Base-by-base conservation (phyloP, 2,113 vertebrate genomes). In the Gracilinanus agilis region DNA sequence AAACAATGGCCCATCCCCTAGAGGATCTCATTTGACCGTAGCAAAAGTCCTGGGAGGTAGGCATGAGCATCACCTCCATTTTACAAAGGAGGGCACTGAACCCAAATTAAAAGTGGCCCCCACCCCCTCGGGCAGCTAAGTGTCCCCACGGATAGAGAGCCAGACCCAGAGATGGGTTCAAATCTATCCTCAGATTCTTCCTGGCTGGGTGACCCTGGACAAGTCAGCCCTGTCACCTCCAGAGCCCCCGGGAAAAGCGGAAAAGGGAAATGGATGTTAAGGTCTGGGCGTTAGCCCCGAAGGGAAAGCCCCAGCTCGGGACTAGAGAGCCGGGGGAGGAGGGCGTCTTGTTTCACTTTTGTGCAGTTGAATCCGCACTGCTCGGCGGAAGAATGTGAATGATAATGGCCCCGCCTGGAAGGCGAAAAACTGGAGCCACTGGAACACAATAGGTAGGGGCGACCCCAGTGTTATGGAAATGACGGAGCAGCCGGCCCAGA, bases 401-500 rank as follows among this genome's bases (percentile, higher is more conserved):
- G 95, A 96, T 83, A 92, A 95, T 61, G 95, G 94, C 95, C 95
- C 96, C 24, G 34, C n/a, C 95, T 89, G 90, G 92, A 94, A 91
- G 90, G 88, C 44, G 75, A 93, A 96, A 94, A 94, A 95, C 95
- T 29, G 44, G 91, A 53, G 94, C 55, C 94, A 54, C 3, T 61
- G 93, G 89, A 54, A 9, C 8, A 88, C 90, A 90, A 96, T 94
- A 96, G 53, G 88, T 91, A 75, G 93, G 90, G 95, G 55, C 90
- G 94, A 19, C 90, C 92, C 75, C 91, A 94, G 53, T 95, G 94
- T 92, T 92, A 97, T 95, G 96, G 92, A 97, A 94, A 95, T 44
- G 88, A 54, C 88, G 24, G 89, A 95, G 24, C 25, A n/a, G 61
- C 93, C n/a, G 8, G 90, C 53, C 23, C 54, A 49, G 67, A 90